Evolutionary conservation across 2,888 invertebrate genomes (phyloP).

Genomic region (Phaedon cochleariae): DNA sequence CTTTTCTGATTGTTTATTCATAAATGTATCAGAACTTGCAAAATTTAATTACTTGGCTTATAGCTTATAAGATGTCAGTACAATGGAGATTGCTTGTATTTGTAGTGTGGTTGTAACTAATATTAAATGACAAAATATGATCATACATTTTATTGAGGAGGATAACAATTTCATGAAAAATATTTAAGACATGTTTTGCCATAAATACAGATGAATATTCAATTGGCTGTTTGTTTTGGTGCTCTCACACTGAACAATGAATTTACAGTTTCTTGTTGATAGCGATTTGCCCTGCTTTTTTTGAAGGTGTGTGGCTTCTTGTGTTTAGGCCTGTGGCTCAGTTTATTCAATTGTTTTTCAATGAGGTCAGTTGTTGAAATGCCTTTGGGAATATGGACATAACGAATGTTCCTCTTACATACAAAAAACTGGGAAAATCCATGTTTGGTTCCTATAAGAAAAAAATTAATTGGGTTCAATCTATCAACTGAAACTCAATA

Average conservation of each 20-base stretch:
- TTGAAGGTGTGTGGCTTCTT: conserved; percentile 59
- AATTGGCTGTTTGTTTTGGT: neutral
- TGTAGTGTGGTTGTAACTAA: too few species aligned
- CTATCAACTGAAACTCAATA: conserved; percentile 22
- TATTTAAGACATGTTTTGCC: too few species aligned
- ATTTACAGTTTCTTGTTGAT: conserved; percentile 62
- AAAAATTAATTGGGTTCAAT: conserved; percentile 16
- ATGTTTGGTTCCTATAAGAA: conserved; percentile 60
- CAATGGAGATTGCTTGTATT: too few species aligned
- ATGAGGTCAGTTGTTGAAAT: conserved; percentile 45
- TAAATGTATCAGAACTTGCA: too few species aligned
- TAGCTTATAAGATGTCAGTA: too few species aligned
- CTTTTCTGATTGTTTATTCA: too few species aligned
- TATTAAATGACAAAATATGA: too few species aligned
- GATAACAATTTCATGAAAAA: too few species aligned
- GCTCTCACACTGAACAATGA: neutral
- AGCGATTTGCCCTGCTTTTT: conserved; percentile 63
- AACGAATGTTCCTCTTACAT: conserved; percentile 72
- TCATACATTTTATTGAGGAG: too few species aligned
- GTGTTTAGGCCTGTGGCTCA: conserved; percentile 23
- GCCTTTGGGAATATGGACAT: conserved; percentile 72
- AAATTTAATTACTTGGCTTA: too few species aligned
- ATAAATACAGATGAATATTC: too few species aligned
- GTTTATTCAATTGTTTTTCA: conserved; percentile 38
- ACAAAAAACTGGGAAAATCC: conserved; percentile 71